Percentiles rank a stretch among this genome's conserved stretches.
These are phyloP conservation scores for Drosophila ogumai DNA, from an alignment of 1,140 invertebrate species.

Conservation along the genomic window DNA sequence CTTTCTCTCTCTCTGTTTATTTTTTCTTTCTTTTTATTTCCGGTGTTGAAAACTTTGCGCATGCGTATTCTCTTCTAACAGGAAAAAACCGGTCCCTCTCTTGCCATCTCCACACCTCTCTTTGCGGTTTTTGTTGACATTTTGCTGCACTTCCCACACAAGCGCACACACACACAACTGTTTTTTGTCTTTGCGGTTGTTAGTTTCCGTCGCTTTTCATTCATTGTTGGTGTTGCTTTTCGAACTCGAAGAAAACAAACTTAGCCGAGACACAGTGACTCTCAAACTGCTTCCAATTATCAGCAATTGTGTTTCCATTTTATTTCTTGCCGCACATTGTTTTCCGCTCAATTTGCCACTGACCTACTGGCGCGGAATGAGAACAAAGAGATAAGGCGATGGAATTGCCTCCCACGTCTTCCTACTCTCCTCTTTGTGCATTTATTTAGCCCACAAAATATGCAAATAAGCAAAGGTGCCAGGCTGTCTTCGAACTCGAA, in stretches of 20 bases:
- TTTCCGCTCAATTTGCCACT: constrained; percentile 60
- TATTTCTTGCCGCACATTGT: constrained; percentile 15
- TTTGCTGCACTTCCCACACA: constrained; percentile 51
- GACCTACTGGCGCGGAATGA: constrained; percentile 59
- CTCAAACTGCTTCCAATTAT: constrained; percentile 25
- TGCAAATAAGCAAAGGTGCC: constrained; percentile 18
- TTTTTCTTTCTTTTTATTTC: constrained; percentile 38
- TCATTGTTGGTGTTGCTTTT: constrained; percentile 39
- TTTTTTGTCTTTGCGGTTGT: constrained; percentile 22
- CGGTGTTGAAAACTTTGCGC: constrained; percentile 45
- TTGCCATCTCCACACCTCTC: constrained; percentile 18
- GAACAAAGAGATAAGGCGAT: constrained; percentile 32
- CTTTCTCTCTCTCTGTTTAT: not conserved
- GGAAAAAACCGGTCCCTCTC: constrained; percentile 44
- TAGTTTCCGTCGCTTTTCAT: constrained; percentile 56
- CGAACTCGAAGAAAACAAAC: constrained; percentile 19
- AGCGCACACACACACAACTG: not conserved
- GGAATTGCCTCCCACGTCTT: not conserved
- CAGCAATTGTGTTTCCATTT: constrained; percentile 20
- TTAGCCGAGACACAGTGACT: constrained; percentile 10
- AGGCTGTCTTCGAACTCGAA: not conserved
- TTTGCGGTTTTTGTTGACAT: constrained; percentile 64
- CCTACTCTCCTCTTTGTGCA: not conserved
- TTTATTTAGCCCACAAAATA: constrained; percentile 11
- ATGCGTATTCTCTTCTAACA: constrained; percentile 46